phyloP scores from a whole-genome alignment of 2,888 invertebrate genomes.

The Ichneumoninae sp. region DNA sequence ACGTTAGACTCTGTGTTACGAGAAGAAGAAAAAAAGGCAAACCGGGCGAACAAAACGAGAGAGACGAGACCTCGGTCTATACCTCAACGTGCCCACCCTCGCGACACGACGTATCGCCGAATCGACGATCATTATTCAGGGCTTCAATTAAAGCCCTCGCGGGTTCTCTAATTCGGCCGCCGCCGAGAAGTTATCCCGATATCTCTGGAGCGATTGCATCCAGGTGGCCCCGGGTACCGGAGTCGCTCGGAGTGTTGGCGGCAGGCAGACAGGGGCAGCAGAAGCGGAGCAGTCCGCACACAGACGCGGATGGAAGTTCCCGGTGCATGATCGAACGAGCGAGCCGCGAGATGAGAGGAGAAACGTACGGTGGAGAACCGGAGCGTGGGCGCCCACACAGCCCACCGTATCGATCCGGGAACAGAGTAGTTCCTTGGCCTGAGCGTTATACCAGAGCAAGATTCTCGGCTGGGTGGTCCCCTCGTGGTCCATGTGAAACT shows the following conservation, averaged over 20 bases:
- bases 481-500: constrained; percentile 67
- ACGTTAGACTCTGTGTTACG: neutral
- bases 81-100: constrained; percentile 70
- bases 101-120: constrained; percentile 77
- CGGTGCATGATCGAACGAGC: constrained; percentile 75
- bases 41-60: neutral
- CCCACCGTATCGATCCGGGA: constrained; percentile 80
- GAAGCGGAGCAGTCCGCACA: constrained; percentile 19
- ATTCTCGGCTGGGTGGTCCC: constrained; percentile 81
- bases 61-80: constrained; percentile 1
- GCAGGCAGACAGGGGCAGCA: constrained; percentile 44
- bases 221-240: constrained; percentile 75
- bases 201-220: constrained; percentile 81
- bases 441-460: constrained; percentile 57
- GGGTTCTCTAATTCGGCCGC: constrained; percentile 81
- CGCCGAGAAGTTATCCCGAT: constrained; percentile 80
- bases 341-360: constrained; percentile 58
- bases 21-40: constrained; percentile 3
- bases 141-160: constrained; percentile 83
- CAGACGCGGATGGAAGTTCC: constrained; percentile 64
- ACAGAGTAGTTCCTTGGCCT: constrained; percentile 73
- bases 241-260: constrained; percentile 50
- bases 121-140: constrained; percentile 83
- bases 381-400: constrained; percentile 78
- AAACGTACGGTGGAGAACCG: constrained; percentile 63